Conservation (phyloP, 2,113 vertebrate species). For the Trematocara macrostoma region DNA sequence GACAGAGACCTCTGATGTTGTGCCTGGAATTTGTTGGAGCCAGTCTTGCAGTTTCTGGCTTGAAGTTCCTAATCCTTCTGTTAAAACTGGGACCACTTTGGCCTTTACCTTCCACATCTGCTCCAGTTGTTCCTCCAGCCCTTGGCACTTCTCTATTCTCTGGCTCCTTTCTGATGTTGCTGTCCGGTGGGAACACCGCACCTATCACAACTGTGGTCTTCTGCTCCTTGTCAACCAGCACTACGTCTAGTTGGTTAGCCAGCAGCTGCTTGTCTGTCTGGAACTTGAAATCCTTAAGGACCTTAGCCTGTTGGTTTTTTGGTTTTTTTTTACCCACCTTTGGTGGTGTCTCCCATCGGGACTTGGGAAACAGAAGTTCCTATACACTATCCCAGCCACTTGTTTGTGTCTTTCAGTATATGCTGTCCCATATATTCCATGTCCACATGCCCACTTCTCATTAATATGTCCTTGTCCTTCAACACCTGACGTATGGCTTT, state of each 20-base stretch:
- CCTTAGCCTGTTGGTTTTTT: background rate
- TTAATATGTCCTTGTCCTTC: background rate
- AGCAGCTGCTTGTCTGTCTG: background rate
- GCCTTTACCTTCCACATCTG: background rate
- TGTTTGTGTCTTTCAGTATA: background rate
- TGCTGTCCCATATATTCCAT: background rate
- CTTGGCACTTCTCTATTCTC: background rate
- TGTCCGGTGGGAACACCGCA: background rate
- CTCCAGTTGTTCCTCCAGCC: background rate
- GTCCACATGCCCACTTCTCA: background rate
- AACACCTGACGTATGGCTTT: background rate
- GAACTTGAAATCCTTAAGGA: background rate
- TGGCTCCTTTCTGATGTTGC: background rate
- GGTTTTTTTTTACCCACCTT: accelerated
- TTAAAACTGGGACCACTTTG: background rate
- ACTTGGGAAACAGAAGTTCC: background rate
- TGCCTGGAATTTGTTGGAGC: background rate
- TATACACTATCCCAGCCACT: background rate
- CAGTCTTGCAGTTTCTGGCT: background rate
- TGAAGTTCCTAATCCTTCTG: background rate
- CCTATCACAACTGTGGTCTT: background rate
- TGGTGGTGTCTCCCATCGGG: background rate
- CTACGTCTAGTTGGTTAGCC: background rate
- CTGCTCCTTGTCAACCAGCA: background rate
- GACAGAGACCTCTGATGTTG: background rate